Conservation (phyloP, 2,797 vertebrate genomes). For the Neosilurus mollespiculum region DNA sequence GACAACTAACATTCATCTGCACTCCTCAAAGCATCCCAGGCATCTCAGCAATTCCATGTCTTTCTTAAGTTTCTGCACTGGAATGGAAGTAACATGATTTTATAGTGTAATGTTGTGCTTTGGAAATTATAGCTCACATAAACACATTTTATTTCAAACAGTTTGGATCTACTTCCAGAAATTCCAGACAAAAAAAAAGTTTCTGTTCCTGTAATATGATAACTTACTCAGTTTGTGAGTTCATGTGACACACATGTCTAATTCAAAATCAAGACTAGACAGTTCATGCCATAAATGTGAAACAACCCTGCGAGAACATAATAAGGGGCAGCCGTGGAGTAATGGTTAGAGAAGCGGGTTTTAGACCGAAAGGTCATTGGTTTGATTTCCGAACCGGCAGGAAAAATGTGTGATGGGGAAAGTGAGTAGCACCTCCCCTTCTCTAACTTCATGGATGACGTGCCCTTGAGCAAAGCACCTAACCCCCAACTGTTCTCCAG, state of each 20-base stretch:
- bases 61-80: constrained; percentile 40
- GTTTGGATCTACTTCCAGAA: neutral
- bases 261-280: neutral
- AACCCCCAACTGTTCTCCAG: too few species aligned
- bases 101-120: constrained; percentile 43
- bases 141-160: constrained; percentile 13
- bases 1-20: constrained; percentile 54
- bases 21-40: constrained; percentile 49
- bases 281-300: neutral
- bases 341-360: too few species aligned
- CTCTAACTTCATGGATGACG: too few species aligned
- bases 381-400: too few species aligned
- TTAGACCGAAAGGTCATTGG: neutral
- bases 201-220: neutral
- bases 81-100: constrained; percentile 48
- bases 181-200: neutral
- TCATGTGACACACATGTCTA: neutral
- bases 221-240: neutral
- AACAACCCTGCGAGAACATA: neutral
- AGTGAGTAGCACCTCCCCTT: too few species aligned
- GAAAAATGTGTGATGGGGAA: too few species aligned
- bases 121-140: constrained; percentile 33
- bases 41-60: constrained; percentile 50
- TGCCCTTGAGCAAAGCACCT: too few species aligned
- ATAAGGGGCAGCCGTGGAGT: too few species aligned